Percentiles rank a stretch among this genome's conserved stretches.
Evolutionary conservation across 2,113 vertebrate genomes (phyloP).

Genomic region (Platichthys flesus): DNA sequence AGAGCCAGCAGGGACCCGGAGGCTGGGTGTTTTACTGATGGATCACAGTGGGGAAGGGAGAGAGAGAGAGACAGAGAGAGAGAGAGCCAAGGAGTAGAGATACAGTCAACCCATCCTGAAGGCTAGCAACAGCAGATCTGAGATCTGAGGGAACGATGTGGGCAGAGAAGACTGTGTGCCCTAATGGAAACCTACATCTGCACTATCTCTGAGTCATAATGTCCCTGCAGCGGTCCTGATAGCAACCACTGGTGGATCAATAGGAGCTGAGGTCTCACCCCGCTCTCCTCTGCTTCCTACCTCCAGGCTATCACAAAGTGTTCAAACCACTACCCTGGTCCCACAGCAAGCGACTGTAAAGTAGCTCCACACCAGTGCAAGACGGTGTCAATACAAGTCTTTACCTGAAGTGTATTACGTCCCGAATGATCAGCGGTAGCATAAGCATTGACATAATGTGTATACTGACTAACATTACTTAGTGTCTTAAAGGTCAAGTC

Average conservation of each 20-base stretch:
- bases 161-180: constrained; percentile 22
- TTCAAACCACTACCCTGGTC: constrained; percentile 2
- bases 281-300: constrained; percentile 16
- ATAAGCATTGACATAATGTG: background rate
- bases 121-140: constrained; percentile 62
- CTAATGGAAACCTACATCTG: constrained; percentile 47
- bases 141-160: constrained; percentile 53
- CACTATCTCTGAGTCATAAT: constrained; percentile 38
- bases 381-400: background rate
- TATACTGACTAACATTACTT: background rate
- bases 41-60: constrained; percentile 35
- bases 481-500: background rate
- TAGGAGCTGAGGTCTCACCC: constrained; percentile 14
- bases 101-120: constrained; percentile 28
- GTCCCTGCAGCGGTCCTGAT: constrained; percentile 46
- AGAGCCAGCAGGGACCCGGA: constrained; percentile 39
- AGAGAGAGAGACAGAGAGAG: background rate
- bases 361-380: constrained; percentile 7
- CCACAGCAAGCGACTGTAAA: constrained; percentile 25
- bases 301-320: constrained; percentile 17
- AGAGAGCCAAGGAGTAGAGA: constrained; percentile 5
- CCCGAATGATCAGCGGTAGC: background rate
- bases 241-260: constrained; percentile 45
- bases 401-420: background rate
- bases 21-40: constrained; percentile 57